Evolutionary conservation across 2,113 vertebrate species (phyloP).

Genomic region (Onychostruthus taczanowskii): DNA sequence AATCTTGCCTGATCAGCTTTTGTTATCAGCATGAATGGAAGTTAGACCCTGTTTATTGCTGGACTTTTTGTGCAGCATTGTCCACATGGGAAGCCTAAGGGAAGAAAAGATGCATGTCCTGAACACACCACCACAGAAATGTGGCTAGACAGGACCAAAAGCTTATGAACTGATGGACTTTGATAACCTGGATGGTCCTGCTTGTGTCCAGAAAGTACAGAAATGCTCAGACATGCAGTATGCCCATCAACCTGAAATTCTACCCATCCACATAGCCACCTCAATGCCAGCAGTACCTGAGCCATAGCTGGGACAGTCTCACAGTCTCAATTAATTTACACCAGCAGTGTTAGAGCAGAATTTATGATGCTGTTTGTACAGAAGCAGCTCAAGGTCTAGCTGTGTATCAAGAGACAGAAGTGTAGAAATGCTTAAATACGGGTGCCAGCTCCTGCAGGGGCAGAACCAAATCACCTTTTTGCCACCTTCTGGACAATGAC

Average conservation of each 20-base stretch:
- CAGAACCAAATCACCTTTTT: not conserved
- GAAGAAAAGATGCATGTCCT: not conserved
- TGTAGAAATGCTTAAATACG: not conserved
- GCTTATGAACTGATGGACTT: not conserved
- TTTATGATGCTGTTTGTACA: not conserved
- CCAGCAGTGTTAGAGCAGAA: not conserved
- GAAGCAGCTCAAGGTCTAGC: not conserved
- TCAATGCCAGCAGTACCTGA: not conserved
- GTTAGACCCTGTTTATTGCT: not conserved
- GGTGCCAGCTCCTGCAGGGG: not conserved
- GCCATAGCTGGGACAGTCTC: not conserved
- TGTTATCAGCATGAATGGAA: not conserved
- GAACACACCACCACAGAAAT: not conserved
- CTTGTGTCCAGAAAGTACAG: not conserved
- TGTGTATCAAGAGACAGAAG: not conserved
- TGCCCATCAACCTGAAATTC: not conserved
- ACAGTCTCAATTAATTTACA: not conserved
- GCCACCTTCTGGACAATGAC: fast-evolving
- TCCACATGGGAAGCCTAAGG: not conserved
- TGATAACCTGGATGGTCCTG: not conserved
- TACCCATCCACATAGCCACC: not conserved
- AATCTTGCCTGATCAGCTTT: not conserved
- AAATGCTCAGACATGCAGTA: not conserved
- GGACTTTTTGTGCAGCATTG: not conserved
- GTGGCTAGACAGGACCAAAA: not conserved